These are phyloP conservation scores for Boleophthalmus pectinirostris DNA, from an alignment of 2,113 vertebrate species.

Conservation along the genomic window DNA sequence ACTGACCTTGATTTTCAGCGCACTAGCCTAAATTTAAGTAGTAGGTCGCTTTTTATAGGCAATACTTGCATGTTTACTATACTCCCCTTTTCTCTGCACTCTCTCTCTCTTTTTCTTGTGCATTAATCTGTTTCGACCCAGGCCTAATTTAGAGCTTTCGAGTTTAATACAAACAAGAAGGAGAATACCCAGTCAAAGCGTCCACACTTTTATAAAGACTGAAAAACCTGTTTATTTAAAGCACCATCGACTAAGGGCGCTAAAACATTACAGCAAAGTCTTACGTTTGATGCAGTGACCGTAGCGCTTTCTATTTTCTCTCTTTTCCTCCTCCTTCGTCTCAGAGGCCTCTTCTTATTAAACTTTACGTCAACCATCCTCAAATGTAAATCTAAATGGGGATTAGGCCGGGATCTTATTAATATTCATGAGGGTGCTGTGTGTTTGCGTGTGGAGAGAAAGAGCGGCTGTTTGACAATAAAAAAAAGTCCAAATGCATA, in stretches of 20 bases:
- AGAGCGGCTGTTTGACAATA: conserved; percentile 28
- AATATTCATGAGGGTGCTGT: conserved; percentile 78
- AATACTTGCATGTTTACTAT: no score
- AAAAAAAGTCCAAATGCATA: conserved; percentile 56
- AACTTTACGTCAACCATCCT: conserved; percentile 82
- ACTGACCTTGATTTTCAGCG: not conserved
- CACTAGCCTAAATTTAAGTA: no score
- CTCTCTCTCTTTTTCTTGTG: conserved; percentile 73
- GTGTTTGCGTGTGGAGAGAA: conserved; percentile 16
- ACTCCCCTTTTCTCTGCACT: not conserved
- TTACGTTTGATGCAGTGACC: conserved; percentile 74
- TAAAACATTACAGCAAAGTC: conserved; percentile 26
- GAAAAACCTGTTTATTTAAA: conserved; percentile 30
- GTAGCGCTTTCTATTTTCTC: conserved; percentile 26
- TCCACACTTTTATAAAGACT: conserved; percentile 59
- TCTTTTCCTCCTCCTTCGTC: conserved; percentile 52
- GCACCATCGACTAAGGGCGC: conserved; percentile 22
- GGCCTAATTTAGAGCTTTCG: conserved; percentile 40
- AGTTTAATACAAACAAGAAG: conserved; percentile 80
- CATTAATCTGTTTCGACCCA: conserved; percentile 54
- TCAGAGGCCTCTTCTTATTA: conserved; percentile 73
- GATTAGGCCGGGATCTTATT: conserved; percentile 72
- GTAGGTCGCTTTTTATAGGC: no score
- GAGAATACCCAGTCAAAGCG: conserved; percentile 77
- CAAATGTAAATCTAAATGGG: conserved; percentile 84